Percentiles rank a stretch among this genome's conserved stretches.
Conservation (phyloP, 2,113 vertebrate species). For the Turnix velox region DNA sequence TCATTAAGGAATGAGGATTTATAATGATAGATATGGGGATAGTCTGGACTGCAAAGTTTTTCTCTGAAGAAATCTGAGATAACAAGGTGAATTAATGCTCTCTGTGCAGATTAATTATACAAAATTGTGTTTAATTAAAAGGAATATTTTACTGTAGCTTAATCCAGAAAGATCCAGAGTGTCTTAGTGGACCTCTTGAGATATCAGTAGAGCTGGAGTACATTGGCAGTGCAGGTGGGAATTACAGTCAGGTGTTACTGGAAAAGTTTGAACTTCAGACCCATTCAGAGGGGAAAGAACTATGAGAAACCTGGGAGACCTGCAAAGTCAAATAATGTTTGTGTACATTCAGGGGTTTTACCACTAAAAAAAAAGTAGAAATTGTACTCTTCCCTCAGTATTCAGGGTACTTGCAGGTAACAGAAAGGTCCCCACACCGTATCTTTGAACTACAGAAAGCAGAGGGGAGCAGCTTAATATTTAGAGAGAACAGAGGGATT, state of each 20-base stretch:
- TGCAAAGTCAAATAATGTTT: not conserved
- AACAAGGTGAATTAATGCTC: not conserved
- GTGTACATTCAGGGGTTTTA: not conserved
- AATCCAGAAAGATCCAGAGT: not conserved
- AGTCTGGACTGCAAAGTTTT: not conserved
- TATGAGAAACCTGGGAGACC: not conserved
- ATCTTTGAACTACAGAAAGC: not conserved
- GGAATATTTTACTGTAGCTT: not conserved
- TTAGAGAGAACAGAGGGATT: not conserved
- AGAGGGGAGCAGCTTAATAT: not conserved
- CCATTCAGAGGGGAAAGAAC: not conserved
- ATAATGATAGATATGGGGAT: not conserved
- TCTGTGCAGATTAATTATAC: conserved; percentile 9
- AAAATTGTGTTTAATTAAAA: conserved; percentile 39
- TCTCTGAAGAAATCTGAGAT: not conserved
- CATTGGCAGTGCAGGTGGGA: not conserved
- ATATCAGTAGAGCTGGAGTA: not conserved
- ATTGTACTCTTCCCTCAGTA: not conserved
- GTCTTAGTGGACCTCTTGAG: not conserved
- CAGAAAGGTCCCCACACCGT: not conserved
- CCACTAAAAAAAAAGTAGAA: not conserved
- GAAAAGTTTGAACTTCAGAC: not conserved
- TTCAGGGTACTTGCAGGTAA: not conserved
- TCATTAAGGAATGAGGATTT: not conserved
- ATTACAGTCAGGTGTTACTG: not conserved